phyloP scores from a whole-genome alignment of 2,797 vertebrate species.

The Myotis planiceps region DNA sequence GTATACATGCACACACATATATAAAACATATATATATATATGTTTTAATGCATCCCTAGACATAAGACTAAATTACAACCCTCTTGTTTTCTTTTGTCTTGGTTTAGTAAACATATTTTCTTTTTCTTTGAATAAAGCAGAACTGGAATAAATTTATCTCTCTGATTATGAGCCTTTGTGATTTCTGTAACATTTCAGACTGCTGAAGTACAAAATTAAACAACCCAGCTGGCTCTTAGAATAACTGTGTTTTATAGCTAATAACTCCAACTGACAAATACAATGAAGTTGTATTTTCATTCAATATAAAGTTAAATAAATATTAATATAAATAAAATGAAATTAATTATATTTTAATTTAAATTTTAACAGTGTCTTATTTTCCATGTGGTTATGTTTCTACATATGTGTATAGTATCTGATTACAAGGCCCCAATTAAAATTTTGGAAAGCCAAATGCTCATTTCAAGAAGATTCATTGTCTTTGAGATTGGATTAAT shows the following conservation, averaged over 20 bases:
- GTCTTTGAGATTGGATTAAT: slow-evolving; percentile 21
- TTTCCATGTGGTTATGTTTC: background rate
- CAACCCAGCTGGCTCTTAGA: background rate
- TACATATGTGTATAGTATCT: background rate
- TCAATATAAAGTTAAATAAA: slow-evolving; percentile 19
- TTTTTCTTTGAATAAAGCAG: slow-evolving; percentile 28
- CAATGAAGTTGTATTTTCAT: background rate
- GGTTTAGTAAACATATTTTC: slow-evolving; percentile 10
- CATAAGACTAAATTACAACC: background rate
- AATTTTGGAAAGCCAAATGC: slow-evolving; percentile 14
- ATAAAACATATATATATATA: background rate
- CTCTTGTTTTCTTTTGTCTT: slow-evolving; percentile 9
- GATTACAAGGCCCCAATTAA: background rate
- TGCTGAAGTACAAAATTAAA: slow-evolving; percentile 40
- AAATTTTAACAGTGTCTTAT: background rate
- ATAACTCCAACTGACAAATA: background rate
- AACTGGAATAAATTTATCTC: slow-evolving; percentile 23
- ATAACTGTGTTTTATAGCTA: background rate
- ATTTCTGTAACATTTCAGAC: slow-evolving; percentile 42
- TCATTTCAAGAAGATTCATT: background rate
- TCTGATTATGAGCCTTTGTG: slow-evolving; percentile 13
- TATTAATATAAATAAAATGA: background rate
- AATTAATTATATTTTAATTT: slow-evolving; percentile 17
- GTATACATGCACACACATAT: background rate
- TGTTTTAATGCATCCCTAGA: background rate